Evolutionary conservation across 2,888 invertebrate species (phyloP).

Genomic region (Rhagium mordax): DNA sequence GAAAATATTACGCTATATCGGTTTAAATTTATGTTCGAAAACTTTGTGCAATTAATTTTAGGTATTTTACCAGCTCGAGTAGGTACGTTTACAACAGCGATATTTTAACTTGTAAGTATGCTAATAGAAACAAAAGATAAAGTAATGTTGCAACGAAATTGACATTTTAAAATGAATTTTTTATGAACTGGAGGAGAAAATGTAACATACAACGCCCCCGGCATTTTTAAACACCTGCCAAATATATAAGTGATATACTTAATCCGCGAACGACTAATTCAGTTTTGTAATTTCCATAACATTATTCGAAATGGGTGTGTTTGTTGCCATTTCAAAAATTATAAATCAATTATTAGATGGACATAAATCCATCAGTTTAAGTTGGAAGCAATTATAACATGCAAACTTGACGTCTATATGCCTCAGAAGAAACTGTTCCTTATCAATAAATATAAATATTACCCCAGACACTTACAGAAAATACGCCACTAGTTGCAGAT

Average conservation of each 20-base stretch:
- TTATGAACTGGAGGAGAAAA: not conserved
- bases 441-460: conserved; percentile 36
- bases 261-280: conserved; percentile 32
- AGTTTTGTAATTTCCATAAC: conserved; percentile 44
- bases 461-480: conserved; percentile 27
- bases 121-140: not conserved
- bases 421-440: conserved; percentile 33
- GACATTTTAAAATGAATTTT: conserved; percentile 14
- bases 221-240: conserved; percentile 39
- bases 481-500: conserved; percentile 29
- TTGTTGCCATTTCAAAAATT: conserved; percentile 49
- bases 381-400: conserved; percentile 47
- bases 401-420: conserved; percentile 46
- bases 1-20: too few relatives aligned
- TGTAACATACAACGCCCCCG: not conserved
- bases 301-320: conserved; percentile 46
- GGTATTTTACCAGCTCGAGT: too few relatives aligned
- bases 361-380: conserved; percentile 48
- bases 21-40: too few relatives aligned
- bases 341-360: conserved; percentile 51
- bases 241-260: conserved; percentile 42
- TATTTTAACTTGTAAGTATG: not conserved
- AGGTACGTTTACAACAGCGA: not conserved
- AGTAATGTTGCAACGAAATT: not conserved
- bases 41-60: too few relatives aligned